phyloP scores from a whole-genome alignment of 2,888 invertebrate species.

The Ephialtes manifestator region DNA sequence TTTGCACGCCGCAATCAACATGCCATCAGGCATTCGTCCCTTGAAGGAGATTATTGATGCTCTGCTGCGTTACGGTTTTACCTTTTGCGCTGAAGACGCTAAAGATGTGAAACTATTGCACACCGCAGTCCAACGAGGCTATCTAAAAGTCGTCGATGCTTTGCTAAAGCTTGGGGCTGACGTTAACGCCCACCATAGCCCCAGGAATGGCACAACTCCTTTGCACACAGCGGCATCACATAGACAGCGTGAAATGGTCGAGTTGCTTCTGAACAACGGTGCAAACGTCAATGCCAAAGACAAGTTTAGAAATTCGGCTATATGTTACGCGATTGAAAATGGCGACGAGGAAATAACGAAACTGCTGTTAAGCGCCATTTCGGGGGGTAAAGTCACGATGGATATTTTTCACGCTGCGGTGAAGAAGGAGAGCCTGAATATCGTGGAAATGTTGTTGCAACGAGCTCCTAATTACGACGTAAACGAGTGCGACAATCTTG shows the following conservation, averaged over 20 bases:
- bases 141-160: slow-evolving; percentile 10
- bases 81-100: slow-evolving; percentile 19
- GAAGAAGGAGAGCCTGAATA: neutral
- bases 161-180: slow-evolving; percentile 16
- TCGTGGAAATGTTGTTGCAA: neutral
- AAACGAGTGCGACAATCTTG: slow-evolving; percentile 4
- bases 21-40: neutral
- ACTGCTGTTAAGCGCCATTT: neutral
- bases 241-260: slow-evolving; percentile 10
- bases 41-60: neutral
- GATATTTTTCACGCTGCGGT: neutral
- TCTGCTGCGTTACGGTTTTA: slow-evolving; percentile 19
- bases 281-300: slow-evolving; percentile 24
- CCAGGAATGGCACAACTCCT: slow-evolving; percentile 1
- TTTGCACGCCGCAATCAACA: neutral
- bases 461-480: slow-evolving; percentile 17
- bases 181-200: neutral
- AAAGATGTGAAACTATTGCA: slow-evolving; percentile 22
- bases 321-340: slow-evolving; percentile 17
- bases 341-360: neutral
- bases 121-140: slow-evolving; percentile 32
- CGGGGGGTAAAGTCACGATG: neutral
- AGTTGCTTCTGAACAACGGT: slow-evolving; percentile 21
- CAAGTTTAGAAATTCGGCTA: neutral
- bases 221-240: slow-evolving; percentile 39